phyloP scores from a whole-genome alignment of 2,888 invertebrate genomes.

The Tenthredo notha region DNA sequence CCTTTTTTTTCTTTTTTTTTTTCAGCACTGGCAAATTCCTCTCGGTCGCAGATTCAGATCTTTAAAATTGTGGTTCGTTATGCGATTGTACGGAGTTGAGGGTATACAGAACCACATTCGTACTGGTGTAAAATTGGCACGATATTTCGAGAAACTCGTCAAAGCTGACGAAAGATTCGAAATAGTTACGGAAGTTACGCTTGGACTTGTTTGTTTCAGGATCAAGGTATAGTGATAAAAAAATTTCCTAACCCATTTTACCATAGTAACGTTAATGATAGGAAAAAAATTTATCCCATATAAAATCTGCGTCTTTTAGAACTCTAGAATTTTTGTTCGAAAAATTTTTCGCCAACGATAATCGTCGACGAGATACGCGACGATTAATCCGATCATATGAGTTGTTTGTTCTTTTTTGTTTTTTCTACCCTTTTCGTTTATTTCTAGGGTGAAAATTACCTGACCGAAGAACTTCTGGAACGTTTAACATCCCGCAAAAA shows the following conservation, averaged over 20 bases:
- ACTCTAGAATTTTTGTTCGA: neutral
- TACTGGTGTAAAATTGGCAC: conserved; percentile 87
- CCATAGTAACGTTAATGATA: neutral
- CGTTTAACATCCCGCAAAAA: conserved; percentile 87
- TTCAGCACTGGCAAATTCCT: conserved; percentile 93
- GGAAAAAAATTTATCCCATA: neutral
- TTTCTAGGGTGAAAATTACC: conserved; percentile 83
- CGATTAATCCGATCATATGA: neutral
- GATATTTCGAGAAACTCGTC: conserved; percentile 88
- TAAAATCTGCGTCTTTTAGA: neutral
- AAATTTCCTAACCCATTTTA: neutral
- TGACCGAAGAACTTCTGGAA: conserved; percentile 86
- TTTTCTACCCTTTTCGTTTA: neutral
- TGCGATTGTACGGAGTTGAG: conserved; percentile 90
- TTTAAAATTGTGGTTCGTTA: conserved; percentile 95
- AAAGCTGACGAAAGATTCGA: conserved; percentile 88
- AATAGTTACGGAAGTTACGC: conserved; percentile 84
- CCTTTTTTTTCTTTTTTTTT: conserved; percentile 63
- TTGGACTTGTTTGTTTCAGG: conserved; percentile 95
- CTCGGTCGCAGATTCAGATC: conserved; percentile 93
- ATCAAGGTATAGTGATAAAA: conserved; percentile 81
- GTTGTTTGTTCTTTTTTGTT: neutral
- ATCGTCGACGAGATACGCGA: neutral
- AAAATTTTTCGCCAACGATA: neutral
- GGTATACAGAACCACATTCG: conserved; percentile 90